Base-by-base conservation (phyloP, 2,113 vertebrate genomes). In the Cepphus grylle region DNA sequence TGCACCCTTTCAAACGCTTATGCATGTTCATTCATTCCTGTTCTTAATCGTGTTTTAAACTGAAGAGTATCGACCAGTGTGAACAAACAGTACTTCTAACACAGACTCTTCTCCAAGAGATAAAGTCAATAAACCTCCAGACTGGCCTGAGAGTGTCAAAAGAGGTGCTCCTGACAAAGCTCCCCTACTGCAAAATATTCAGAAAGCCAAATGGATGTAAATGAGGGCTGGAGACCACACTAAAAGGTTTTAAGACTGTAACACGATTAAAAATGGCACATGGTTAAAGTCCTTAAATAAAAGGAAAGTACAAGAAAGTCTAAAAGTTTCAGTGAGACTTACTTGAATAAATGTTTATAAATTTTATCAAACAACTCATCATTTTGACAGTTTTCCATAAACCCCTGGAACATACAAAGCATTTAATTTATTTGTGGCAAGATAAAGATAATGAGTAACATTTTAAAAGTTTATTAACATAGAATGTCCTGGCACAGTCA, bases 311-410 rank as follows among this genome's bases (percentile, higher is more conserved):
- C 38, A 40, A 90, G 53, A 92, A 88, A 88, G 66, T 86, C 85
- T 88, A 65, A 94, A 97, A 93, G 59, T 94, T 86, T 85, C 94
- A 96, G 66, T 86, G 59, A 80, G n/a, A 77, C 58, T 95, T 66
- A 43, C 91, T 93, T 73, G 78, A 78, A 95, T 93, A 96, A 94
- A 96, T 86, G 47, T 93, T 95, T 97, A 92, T 80, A 83, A 90
- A 90, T 88, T 94, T 74, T 85, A 94, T 92, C 92, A 93, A 96
- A 93, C 76, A 82, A 92, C 73, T 91, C 79, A 93, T 95, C 80
- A 94, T 94, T 96, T 81, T 94, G 93, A 91, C 94, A 96, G 72
- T 96, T 95, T 97, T 91, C 81, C 87, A 95, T 93, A 96, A 97
- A 90, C 93, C 65, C 58, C 43, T 81, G 56, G 79, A 84, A 85